phyloP scores from a whole-genome alignment of 2,888 invertebrate species.

The Macropis europaea region DNA sequence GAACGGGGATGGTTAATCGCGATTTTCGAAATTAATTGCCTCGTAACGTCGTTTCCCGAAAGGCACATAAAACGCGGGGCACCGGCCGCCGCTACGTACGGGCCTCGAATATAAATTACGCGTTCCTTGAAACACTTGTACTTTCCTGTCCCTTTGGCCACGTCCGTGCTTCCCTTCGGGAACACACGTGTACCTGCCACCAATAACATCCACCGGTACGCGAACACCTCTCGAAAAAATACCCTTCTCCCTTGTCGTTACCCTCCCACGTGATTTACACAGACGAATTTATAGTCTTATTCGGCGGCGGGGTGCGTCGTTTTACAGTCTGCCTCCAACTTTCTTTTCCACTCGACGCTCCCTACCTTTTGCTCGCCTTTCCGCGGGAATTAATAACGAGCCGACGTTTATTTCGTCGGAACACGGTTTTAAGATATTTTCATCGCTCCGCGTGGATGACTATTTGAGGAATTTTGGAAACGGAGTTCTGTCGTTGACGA shows the following conservation, averaged over 20 bases:
- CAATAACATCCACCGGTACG: slow-evolving; percentile 56
- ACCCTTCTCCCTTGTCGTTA: slow-evolving; percentile 52
- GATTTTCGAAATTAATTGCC: slow-evolving; percentile 68
- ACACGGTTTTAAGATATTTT: too few species aligned
- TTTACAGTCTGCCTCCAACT: slow-evolving; percentile 43
- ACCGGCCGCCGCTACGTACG: slow-evolving; percentile 44
- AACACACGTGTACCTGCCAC: slow-evolving; percentile 64
- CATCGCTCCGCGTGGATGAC: too few species aligned
- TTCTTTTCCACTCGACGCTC: slow-evolving; percentile 7
- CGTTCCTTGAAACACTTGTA: slow-evolving; percentile 66
- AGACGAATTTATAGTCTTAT: slow-evolving; percentile 75
- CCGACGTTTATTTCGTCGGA: slow-evolving; percentile 36
- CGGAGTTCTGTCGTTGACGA: too few species aligned
- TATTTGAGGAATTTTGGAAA: too few species aligned
- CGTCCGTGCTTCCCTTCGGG: slow-evolving; percentile 63
- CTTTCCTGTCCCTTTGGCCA: slow-evolving; percentile 53
- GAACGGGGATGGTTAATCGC: slow-evolving; percentile 47
- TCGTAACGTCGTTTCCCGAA: slow-evolving; percentile 73
- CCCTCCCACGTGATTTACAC: slow-evolving; percentile 70
- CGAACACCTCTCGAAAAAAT: slow-evolving; percentile 27
- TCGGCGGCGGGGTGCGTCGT: slow-evolving; percentile 59
- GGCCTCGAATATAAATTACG: slow-evolving; percentile 69
- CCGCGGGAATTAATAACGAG: slow-evolving; percentile 28
- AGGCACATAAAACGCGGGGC: slow-evolving; percentile 70
- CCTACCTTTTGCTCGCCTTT: background rate